Base-by-base conservation (phyloP, 92 coral and sea anemone genomes). In the Nematostella vectensis region DNA sequence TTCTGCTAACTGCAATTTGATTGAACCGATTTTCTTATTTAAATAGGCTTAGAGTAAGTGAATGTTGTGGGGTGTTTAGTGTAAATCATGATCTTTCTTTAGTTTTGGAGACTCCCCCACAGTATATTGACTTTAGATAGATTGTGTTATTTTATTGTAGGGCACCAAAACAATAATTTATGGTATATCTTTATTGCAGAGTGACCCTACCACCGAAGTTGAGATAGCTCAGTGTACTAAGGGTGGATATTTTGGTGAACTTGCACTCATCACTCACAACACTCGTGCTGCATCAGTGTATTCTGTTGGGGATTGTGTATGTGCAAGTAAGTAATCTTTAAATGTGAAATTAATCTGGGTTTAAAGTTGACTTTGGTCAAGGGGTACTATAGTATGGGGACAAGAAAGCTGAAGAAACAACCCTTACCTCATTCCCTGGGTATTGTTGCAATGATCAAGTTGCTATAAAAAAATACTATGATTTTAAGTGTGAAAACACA, bases 261-360 rank as follows among this genome's bases (percentile, higher is more conserved):
- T 91, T 33, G 98, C 98, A 3, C 77, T 91, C 23, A 82, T 91
- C 54, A 91, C 98, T 4, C 98, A 91, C 43, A 91, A 91, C 28
- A 85, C 84, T 40, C 72, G 98, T 39, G 98, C 98, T 3, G 98
- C 98, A 13, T 91, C 98, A n/a, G 98, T 72, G 31, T 91, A 86
- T 43, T 84, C 98, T 37, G 83, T 63, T 29, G 98, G 96, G 24
- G 79, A 74, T 38, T 81, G 79, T 27, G 40, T 66, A 21, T 86
- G 96, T 82, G 98, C 98, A 78, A 87, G 98, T 89, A 65, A 33
- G 63, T 38, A 54, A 3, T 3, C 27, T 23, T n/a, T n/a, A n/a
- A n/a, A 22, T 28, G 25, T 17, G 3, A 2, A 12, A 3, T 9
- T 1, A 28, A 2, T 48, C 31, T 27, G 2, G 19, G 29, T 12